Evolutionary conservation across 1,140 invertebrate genomes (phyloP).

Genomic region (Leptinotarsa texana): DNA sequence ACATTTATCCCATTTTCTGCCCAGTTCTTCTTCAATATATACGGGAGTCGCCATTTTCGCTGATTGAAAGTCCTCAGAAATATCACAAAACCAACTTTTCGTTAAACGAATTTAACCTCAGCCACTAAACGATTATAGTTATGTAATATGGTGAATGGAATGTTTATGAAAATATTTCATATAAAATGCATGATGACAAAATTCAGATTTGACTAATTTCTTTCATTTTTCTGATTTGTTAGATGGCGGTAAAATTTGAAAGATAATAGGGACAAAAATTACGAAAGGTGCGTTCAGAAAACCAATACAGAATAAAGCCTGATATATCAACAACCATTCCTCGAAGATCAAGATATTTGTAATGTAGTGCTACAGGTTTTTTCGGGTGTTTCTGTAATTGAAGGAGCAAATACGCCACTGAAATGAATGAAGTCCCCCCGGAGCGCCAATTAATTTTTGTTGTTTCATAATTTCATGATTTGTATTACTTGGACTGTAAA

Average conservation of each 20-base stretch:
- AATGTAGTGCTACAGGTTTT: no score
- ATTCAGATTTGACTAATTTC: conserved; percentile 1
- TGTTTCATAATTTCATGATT: no score
- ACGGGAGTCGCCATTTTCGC: conserved; percentile 39
- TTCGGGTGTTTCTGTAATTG: no score
- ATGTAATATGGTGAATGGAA: not conserved
- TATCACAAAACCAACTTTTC: not conserved
- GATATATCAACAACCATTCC: no score
- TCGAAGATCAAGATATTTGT: no score
- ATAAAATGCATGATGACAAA: not conserved
- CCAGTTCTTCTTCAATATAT: conserved; percentile 61
- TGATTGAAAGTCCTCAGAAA: not conserved
- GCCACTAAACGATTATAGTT: not conserved
- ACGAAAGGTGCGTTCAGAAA: no score
- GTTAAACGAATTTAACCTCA: not conserved
- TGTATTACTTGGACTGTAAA: no score
- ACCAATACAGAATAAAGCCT: no score
- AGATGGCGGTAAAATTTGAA: conserved; percentile 8
- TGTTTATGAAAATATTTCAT: not conserved
- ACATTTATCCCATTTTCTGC: conserved; percentile 64
- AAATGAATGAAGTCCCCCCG: no score
- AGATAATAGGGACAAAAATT: not conserved
- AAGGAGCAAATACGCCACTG: no score
- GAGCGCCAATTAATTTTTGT: no score
- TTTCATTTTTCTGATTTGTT: not conserved